phyloP scores from a whole-genome alignment of 2,113 vertebrate genomes.

The Bubo blakistoni region DNA sequence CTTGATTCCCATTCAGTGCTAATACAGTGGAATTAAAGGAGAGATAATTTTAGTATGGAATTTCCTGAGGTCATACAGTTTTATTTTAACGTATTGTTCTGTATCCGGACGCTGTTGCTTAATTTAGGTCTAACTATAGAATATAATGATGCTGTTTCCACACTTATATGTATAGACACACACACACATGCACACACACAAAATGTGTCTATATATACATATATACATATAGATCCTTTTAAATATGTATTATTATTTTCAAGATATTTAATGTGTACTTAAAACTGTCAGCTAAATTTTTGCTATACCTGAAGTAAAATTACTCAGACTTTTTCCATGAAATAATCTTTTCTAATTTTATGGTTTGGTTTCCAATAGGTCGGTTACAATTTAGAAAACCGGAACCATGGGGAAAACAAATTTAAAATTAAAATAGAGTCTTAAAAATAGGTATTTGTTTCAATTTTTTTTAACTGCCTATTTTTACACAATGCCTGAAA shows the following conservation, averaged over 20 bases:
- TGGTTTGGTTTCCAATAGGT: not conserved
- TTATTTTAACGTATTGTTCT: slow-evolving; percentile 43
- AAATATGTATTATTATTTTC: not conserved
- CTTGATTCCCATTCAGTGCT: not conserved
- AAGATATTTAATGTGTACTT: not conserved
- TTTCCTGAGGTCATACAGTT: slow-evolving; percentile 13
- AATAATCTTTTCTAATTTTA: not conserved
- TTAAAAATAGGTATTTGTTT: not conserved
- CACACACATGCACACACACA: not conserved
- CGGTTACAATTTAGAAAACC: not conserved
- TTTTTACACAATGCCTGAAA: not conserved
- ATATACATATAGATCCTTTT: not conserved
- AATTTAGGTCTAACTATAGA: not conserved
- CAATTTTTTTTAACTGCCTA: not conserved
- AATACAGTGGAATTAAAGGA: not conserved
- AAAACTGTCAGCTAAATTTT: not conserved
- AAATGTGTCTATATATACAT: not conserved
- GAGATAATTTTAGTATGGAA: slow-evolving; percentile 21
- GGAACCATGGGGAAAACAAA: not conserved
- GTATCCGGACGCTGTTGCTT: not conserved
- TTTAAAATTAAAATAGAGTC: not conserved
- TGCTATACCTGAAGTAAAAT: not conserved
- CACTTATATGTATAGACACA: not conserved
- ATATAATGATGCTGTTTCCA: not conserved
- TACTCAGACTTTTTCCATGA: not conserved